Evolutionary conservation across 2,113 vertebrate species (phyloP).

Genomic region (Halichoerus grypus): DNA sequence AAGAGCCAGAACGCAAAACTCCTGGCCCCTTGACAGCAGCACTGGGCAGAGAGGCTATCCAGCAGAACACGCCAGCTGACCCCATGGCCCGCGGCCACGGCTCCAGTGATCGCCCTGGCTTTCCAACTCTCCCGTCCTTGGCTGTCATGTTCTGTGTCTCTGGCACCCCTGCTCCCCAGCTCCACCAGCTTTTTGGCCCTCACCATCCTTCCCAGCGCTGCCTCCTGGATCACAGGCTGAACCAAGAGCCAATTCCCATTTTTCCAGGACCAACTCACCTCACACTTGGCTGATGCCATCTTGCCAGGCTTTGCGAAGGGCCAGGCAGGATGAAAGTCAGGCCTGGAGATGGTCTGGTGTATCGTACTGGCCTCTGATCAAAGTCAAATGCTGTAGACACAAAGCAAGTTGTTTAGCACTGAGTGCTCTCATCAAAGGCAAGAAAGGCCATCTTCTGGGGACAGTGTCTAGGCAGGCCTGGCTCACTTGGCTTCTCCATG

Average conservation of each 20-base stretch:
- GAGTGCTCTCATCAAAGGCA: background rate
- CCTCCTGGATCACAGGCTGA: conserved; percentile 52
- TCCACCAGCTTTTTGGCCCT: conserved; percentile 47
- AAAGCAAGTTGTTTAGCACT: background rate
- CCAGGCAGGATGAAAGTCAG: background rate
- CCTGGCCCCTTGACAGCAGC: background rate
- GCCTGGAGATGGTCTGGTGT: background rate
- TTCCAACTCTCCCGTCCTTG: conserved; percentile 28
- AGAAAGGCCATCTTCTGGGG: conserved; percentile 29
- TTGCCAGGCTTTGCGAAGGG: conserved; percentile 28
- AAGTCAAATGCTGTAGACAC: background rate
- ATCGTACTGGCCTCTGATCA: background rate
- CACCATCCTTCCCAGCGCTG: background rate
- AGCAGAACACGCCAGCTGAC: conserved; percentile 44
- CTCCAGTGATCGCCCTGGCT: background rate
- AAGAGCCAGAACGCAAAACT: background rate
- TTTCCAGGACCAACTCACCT: conserved; percentile 43
- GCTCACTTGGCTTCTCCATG: background rate
- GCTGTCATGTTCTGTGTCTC: background rate
- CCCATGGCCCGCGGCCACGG: background rate
- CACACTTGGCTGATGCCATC: conserved; percentile 18
- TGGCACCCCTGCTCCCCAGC: background rate
- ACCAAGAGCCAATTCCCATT: conserved; percentile 38
- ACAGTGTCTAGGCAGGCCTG: background rate
- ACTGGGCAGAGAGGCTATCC: conserved; percentile 5